These are phyloP conservation scores for Sporophila hypoxantha DNA, from an alignment of 2,113 vertebrate species.

Conservation along the genomic window DNA sequence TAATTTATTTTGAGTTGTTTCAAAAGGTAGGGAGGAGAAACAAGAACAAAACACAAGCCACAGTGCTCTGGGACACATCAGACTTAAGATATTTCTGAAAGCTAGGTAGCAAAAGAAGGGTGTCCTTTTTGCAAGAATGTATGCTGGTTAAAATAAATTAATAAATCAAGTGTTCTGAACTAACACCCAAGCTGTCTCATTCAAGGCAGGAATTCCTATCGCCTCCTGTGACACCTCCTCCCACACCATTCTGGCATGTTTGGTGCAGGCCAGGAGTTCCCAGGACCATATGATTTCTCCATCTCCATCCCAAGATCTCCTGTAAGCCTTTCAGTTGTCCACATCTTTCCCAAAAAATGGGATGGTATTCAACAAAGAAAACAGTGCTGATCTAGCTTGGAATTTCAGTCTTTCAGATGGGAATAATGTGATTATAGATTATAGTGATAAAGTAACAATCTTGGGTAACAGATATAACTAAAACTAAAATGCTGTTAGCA, in stretches of 20 bases:
- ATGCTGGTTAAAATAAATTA: neutral
- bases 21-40: neutral
- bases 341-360: neutral
- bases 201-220: neutral
- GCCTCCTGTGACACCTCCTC: neutral
- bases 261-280: neutral
- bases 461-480: neutral
- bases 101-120: neutral
- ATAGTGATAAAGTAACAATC: neutral
- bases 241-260: neutral
- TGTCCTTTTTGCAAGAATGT: neutral
- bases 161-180: neutral
- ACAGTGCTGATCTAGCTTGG: neutral
- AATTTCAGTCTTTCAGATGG: neutral
- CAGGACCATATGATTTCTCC: neutral
- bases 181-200: neutral
- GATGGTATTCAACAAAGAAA: neutral
- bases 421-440: neutral
- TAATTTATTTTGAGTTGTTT: neutral
- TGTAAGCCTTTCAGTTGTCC: neutral
- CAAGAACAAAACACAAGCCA: neutral
- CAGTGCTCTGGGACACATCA: neutral
- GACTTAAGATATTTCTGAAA: neutral
- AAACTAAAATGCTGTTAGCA: neutral
- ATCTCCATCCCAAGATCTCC: neutral